Conservation (phyloP, 2,113 vertebrate genomes). For the Isichthys henryi region DNA sequence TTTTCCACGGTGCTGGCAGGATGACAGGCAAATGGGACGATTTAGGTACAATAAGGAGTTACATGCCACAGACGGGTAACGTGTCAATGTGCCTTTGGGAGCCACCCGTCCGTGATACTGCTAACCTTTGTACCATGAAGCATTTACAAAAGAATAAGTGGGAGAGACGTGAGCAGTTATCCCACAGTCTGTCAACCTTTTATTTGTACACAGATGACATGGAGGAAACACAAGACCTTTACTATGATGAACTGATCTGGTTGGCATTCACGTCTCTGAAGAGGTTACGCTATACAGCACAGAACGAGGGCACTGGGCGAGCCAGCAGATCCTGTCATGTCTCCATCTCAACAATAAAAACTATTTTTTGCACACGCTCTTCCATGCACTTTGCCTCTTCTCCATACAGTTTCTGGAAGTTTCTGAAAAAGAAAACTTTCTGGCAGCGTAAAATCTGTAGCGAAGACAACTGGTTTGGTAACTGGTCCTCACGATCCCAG, state of each 20-base stretch:
- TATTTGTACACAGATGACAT: not conserved
- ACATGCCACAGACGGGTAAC: constrained; percentile 51
- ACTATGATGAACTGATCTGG: not conserved
- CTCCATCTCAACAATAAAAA: not conserved
- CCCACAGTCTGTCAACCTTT: constrained; percentile 7
- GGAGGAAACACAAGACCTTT: not conserved
- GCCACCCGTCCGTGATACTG: not conserved
- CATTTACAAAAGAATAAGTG: not conserved
- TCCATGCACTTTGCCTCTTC: not conserved
- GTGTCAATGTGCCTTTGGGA: constrained; percentile 38
- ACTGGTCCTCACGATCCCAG: not conserved
- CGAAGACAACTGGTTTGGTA: not conserved
- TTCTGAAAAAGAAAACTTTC: not conserved
- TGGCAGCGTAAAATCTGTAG: not conserved
- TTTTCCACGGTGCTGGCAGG: constrained; percentile 36
- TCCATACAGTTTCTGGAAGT: not conserved
- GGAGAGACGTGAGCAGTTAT: not conserved
- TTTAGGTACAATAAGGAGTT: constrained; percentile 49
- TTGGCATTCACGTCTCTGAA: not conserved
- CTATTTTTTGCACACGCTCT: not conserved
- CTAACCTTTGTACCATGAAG: not conserved
- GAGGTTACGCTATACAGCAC: not conserved
- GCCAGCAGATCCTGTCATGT: not conserved
- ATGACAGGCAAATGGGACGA: constrained; percentile 32
- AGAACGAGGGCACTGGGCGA: not conserved